Base-by-base conservation (phyloP, 2,797 vertebrate genomes). In the Rhynchotus rufescens region DNA sequence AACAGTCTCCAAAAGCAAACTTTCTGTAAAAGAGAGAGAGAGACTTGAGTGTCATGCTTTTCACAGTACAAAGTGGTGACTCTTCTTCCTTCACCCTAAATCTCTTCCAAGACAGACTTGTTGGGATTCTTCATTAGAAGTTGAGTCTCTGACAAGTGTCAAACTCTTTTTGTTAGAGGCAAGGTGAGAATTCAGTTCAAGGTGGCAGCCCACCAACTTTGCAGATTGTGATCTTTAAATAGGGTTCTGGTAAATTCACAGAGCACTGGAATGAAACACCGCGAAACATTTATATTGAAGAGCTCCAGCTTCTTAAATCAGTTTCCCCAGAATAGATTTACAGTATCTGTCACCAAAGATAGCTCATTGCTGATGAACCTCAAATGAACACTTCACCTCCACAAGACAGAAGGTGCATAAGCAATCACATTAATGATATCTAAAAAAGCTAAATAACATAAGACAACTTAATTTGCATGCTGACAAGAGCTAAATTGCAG, bases 401-500 rank as follows among this genome's bases (percentile, higher is more conserved):
- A 23, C 6, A 17, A 81, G 91, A 93, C 83, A 95, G 95, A 88
- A 95, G 52, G 73, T 89, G 28, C 62, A 66, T 61, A 76, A 73
- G 94, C 92, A 87, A 95, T 93, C 91, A 96, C 79, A 19, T 68
- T 52, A 95, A 84, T 81, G 73, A 76, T 40, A 73, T 86, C 80
- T 94, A 95, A 87, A 78, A 2, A 60, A 91, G 94, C 80, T 95
- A 93, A 97, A 96, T 45, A 89, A 67, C 90, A 30, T 65, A 91
- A 91, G 86, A 88, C 91, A 93, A 84, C 59, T 93, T 95, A 93
- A 93, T 96, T 94, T 95, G 76, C 90, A 80, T 84, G 60, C 89
- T 89, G 88, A 93, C 30, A 80, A 93, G 93, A 95, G 72, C 65
- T 88, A 95, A 96, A 97, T 97, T 88, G 78, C 76, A 96, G 28